phyloP scores from a whole-genome alignment of 2,888 invertebrate species.

The Achlya flavicornis region DNA sequence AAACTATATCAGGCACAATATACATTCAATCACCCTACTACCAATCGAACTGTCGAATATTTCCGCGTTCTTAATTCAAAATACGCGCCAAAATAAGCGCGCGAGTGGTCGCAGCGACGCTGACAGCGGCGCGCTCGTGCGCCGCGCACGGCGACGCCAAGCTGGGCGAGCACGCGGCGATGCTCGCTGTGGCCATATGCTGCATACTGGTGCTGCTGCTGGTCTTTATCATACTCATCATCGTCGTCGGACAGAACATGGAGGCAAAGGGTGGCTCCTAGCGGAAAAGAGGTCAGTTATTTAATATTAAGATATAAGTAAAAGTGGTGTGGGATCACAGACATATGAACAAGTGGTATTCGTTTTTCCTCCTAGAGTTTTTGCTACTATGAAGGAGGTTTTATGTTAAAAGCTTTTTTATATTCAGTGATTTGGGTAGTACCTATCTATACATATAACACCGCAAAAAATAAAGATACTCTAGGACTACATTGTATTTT shows the following conservation, averaged over 20 bases:
- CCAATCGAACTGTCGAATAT: neutral
- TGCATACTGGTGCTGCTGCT: slow-evolving; percentile 91
- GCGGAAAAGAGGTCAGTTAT: slow-evolving; percentile 66
- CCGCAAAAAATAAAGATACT: no score
- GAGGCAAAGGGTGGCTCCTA: slow-evolving; percentile 85
- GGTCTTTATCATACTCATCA: slow-evolving; percentile 92
- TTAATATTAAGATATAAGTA: no score
- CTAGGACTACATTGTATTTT: no score
- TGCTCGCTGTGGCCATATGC: slow-evolving; percentile 93
- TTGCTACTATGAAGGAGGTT: no score
- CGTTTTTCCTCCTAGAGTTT: no score
- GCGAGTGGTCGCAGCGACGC: slow-evolving; percentile 62
- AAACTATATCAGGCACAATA: no score
- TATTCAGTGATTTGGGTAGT: no score
- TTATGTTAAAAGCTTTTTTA: no score
- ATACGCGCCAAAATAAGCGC: slow-evolving; percentile 53
- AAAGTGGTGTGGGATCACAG: neutral
- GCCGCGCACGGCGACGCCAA: slow-evolving; percentile 70
- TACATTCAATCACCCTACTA: neutral
- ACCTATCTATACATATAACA: no score
- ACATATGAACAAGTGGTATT: no score
- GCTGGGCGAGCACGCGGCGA: slow-evolving; percentile 84
- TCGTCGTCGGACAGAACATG: slow-evolving; percentile 91
- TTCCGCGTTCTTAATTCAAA: slow-evolving; percentile 12
- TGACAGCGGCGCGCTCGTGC: slow-evolving; percentile 61